Evolutionary conservation across 2,888 invertebrate genomes (phyloP), one percentile per base, ranked within the genome.

Genomic region (Troglohyphantes excavatus): DNA sequence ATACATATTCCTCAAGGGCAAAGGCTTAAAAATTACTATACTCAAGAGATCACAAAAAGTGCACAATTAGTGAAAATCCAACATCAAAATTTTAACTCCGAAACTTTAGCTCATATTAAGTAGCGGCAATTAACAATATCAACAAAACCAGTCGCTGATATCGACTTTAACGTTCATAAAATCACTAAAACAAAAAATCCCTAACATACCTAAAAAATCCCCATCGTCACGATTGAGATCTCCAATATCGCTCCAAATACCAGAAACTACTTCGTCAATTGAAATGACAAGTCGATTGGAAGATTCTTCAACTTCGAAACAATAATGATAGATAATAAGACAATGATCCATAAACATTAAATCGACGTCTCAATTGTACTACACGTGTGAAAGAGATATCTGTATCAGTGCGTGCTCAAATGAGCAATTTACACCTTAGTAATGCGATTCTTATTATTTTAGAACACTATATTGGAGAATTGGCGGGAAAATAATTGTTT

Each of bases 241-340:
- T n/a, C 53, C 17, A 53, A 53, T n/a, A 53, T 5, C 17, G n/a
- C 2, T 53, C 53, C 53, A 53, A n/a, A 53, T 53, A 53, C 5
- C n/a, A 53, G 53, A 53, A 53, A n/a, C 53, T 17, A n/a, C 13
- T 53, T 53, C 53, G 53, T 53, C 53, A 53, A 53, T 53, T 53
- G 53, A 53, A 53, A 53, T 17, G 53, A 53, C 53, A 53, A 13
- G 53, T 1, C n/a, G 3, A 53, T 46, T 53, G n/a, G 53, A 53
- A 53, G n/a, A 53, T 17, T n/a, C n/a, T 33, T 6, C 33, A 53
- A 53, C 53, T 13, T 17, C 53, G 53, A 53, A 17, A 17, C 13
- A n/a, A n/a, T 53, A 53, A 53, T 53, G 53, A 53, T 53, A 53
- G 53, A 53, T 53, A 53, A 53, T 53, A 53, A 53, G 53, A 17